phyloP scores from a whole-genome alignment of 2,113 vertebrate genomes.

The Poeciliopsis turrubarensis region DNA sequence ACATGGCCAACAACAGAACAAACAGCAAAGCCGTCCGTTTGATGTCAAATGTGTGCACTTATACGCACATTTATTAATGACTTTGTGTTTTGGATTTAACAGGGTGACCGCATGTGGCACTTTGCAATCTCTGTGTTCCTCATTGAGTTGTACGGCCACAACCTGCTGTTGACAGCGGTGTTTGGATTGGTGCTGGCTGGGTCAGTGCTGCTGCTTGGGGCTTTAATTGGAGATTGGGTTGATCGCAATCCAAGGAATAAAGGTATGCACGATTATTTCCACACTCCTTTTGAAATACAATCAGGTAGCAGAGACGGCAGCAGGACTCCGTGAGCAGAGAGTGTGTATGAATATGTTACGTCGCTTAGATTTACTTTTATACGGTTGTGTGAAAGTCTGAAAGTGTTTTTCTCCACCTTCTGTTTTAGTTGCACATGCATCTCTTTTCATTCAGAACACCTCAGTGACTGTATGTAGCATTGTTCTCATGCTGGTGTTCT shows the following conservation, averaged over 20 bases:
- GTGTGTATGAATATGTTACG: slow-evolving; percentile 18
- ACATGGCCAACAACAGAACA: slow-evolving; percentile 29
- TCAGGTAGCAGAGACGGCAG: slow-evolving; percentile 1
- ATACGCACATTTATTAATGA: slow-evolving; percentile 1
- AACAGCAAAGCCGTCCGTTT: background rate
- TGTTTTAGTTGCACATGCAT: slow-evolving; percentile 78
- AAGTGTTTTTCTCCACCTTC: slow-evolving; percentile 30
- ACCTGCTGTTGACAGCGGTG: slow-evolving; percentile 78
- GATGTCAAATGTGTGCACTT: background rate
- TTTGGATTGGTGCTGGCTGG: slow-evolving; percentile 81
- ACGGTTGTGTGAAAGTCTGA: slow-evolving; percentile 27
- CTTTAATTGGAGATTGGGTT: slow-evolving; percentile 84
- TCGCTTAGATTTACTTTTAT: background rate
- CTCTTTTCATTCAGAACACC: slow-evolving; percentile 82
- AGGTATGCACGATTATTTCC: slow-evolving; percentile 60
- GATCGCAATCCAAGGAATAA: slow-evolving; percentile 84
- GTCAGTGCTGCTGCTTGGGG: slow-evolving; percentile 81
- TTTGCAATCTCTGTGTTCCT: slow-evolving; percentile 84
- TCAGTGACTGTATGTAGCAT: slow-evolving; percentile 80
- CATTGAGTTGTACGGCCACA: slow-evolving; percentile 77
- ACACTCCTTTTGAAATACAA: slow-evolving; percentile 1
- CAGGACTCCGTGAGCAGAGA: slow-evolving; percentile 22
- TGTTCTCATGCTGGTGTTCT: slow-evolving; percentile 80
- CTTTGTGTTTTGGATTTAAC: slow-evolving; percentile 33
- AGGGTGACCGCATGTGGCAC: slow-evolving; percentile 83